Evolutionary conservation across 2,113 vertebrate genomes (phyloP), one percentile per base, ranked within the genome.

Genomic region (Cricetomys ansorgei): DNA sequence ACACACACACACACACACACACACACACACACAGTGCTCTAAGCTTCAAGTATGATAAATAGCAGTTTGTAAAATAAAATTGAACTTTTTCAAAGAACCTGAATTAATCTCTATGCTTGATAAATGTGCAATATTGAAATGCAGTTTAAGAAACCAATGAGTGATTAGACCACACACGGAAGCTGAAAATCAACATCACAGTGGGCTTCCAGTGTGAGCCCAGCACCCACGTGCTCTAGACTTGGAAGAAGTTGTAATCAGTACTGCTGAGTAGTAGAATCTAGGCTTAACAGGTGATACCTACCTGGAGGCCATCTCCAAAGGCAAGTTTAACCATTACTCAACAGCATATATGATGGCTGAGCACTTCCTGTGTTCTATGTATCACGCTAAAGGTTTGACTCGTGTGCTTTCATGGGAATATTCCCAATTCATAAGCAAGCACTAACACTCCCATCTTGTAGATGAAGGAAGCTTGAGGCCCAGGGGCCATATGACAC

Each of bases 1-100:
- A 76, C 43, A 48, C n/a, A 48, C 25, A 59, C 29, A 31, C 25
- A 76, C 43, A 48, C 25, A 76, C 70, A 73, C n/a, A 73, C 17
- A 43, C 40, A 70, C 34, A 92, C 43, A 31, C 57, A 43, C 37
- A 67, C 1, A 6, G 37, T 34, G 4, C 8, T 53, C 37, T 15
- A 53, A 0, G 17, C 40, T 48, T 93, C 31, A 43, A 2, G 34
- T 11, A 34, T 62, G 57, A 37, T 91, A 93, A 29, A 21, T 0
- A 64, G 40, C 45, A 79, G 5, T 25, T 43, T 83, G n/a, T 77
- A 83, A 92, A 86, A 93, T 69, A 92, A 75, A 94, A 85, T 79
- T 48, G 29, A 72, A 12, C 37, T 85, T 94, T 91, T 93, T 23
- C 25, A 93, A 83, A 83, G 65, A 11, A 73, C 77, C 57, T 25